Base-by-base conservation (phyloP, 2,888 invertebrate genomes). In the Brachylomia viminalis region DNA sequence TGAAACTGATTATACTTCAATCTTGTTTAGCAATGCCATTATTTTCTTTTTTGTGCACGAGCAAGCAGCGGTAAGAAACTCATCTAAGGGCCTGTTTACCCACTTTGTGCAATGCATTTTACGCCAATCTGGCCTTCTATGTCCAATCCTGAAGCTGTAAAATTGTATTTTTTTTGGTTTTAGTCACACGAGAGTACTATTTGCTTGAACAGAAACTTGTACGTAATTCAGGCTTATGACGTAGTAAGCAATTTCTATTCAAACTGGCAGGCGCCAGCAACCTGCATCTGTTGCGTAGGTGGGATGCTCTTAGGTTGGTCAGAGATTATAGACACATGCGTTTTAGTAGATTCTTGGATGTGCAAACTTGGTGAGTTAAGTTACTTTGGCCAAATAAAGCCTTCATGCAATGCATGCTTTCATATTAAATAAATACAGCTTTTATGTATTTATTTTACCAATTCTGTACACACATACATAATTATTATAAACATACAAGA, bases 1-100 rank as follows among this genome's bases (percentile, higher is more conserved):
- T 33, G 30, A 42, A 65, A 56, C 30, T 73, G 17, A 66, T 73
- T 66, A 27, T 33, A 66, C 47, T 42, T 49, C 54, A 80, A 33
- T 61, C 23, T 67, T 42, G 47, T 56, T 58, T 56, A 23, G 11
- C 23, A 23, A 13, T 27, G 27, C 15, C 15, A 47, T 72, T 59
- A 30, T 54, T 13, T n/a, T 27, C 0, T 45, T 49, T 30, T 77
- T 49, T 49, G 4, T 52, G 58, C n/a, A 49, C 42, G 49, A 49
- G 30, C 1, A 42, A 49, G 8, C 38, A 58, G 27, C n/a, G 15
- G 11, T n/a, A 7, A 23, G 49, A 58, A 33, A n/a, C 5, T 42
- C 17, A 23, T 6, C 11, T 20, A 30, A n/a, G 10, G 27, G 6
- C 23, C 15, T n/a, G 11, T 2, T 6, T 30, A 33, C 15, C 7